Percentiles rank a stretch among this genome's conserved stretches.
Conservation (phyloP, 2,797 vertebrate genomes). For the Sylvilagus floridanus region DNA sequence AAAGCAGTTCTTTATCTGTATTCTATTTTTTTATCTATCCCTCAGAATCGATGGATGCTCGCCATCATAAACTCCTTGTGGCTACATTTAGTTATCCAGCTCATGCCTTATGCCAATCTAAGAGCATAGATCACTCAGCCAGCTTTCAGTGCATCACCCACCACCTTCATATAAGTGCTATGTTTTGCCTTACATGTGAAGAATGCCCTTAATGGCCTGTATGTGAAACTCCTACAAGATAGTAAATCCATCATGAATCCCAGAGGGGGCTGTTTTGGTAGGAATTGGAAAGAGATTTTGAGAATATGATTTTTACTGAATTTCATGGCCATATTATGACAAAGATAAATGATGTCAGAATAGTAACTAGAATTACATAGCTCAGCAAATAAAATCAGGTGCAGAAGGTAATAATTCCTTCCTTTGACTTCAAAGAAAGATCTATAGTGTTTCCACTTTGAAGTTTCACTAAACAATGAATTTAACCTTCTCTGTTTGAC, state of each 20-base stretch:
- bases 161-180: neutral
- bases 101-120: neutral
- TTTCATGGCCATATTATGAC: neutral
- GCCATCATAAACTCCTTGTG: neutral
- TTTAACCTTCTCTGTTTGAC: neutral
- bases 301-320: neutral
- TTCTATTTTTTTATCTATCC: neutral
- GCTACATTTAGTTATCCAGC: neutral
- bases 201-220: neutral
- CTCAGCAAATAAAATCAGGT: neutral
- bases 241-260: neutral
- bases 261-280: neutral
- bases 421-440: slow-evolving; percentile 2
- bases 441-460: neutral
- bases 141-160: neutral
- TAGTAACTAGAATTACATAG: neutral
- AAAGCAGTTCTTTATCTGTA: neutral
- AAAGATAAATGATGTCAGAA: neutral
- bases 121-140: accelerated
- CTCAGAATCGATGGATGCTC: neutral
- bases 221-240: neutral
- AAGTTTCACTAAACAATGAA: neutral
- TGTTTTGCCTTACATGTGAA: neutral
- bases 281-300: neutral
- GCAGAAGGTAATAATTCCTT: neutral